Base-by-base conservation (phyloP, 2,888 invertebrate genomes). In the Oscheius onirici region DNA sequence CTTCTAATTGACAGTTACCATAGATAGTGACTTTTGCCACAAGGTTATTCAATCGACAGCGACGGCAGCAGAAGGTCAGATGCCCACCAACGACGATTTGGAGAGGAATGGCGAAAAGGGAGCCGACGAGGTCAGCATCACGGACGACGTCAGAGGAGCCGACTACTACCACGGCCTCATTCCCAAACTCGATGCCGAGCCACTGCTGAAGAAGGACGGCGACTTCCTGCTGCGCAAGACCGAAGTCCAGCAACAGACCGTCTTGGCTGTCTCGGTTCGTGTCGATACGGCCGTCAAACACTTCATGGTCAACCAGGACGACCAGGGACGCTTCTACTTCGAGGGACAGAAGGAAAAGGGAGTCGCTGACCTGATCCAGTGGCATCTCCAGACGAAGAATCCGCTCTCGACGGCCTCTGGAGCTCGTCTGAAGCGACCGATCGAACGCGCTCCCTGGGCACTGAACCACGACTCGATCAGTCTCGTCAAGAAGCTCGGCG, bases 101-200 rank as follows among this genome's bases (percentile, higher is more conserved):
- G 63, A 46, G 8, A 28, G 49, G 28, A 28, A 46, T 13, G 26
- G 26, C 8, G 34, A 63, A 3, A 49, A 63, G 3, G 34, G 34
- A 20, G 57, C 44, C 13, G 76, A 77, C 63, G 77, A 76, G 22
- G 73, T 73, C 43, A 74, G 74, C 17, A 79, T 81, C 3, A 79
- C 81, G 0, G 83, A 83, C 44, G 81, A 81, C 63, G 76, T 83
- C 40, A 71, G 82, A 11, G 79, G 76, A 17, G 83, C 81, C n/a
- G 83, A 83, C 22, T 84, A 79, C 69, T 84, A 84, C 73, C 83
- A 84, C 63, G 84, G 84, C 3, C 76, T 84, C 24, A 73, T 84
- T 43, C 82, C 81, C 26, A 54, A 79, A 22, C 74, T 77, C 44
- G 83, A 82, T 55, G 76, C 78, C 15, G 80, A 83, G 51, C 78